Base-by-base conservation (phyloP, 1,140 invertebrate species). In the Adoxophyes honmai region DNA sequence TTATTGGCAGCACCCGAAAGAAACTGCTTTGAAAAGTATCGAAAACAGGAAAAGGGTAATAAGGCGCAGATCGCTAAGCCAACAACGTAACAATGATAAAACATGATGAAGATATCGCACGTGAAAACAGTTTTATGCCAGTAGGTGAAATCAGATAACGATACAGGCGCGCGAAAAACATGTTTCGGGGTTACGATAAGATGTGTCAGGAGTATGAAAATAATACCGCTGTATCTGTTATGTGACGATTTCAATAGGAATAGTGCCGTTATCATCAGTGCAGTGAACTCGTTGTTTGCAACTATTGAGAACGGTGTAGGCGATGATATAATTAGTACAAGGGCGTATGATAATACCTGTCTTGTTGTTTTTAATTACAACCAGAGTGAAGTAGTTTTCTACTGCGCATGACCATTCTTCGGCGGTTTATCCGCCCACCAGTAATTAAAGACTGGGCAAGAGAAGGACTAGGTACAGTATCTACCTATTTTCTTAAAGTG, bases 271-370 rank as follows among this genome's bases (percentile, higher is more conserved):
- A 68, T 59, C 68, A 59, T 64, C 64, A 78, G 80, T 79, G 68
- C 73, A 73, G 55, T 81, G 78, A 81, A 78, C 78, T 76, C 73
- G 71, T 65, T 61, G 60, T 52, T 62, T 65, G 62, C 70, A 70
- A 73, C 60, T 28, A 28, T 28, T 28, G 70, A 78, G 76, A 69
- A 77, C 66, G 70, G 58, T 53, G 62, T 52, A 52, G 52, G 55
- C 68, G 67, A 71, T 78, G 76, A 81, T 78, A 73, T 76, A 78
- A 79, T 66, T 60, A 60, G 70, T 62, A 65, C 74, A 81, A 81
- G 78, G 75, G 68, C 72, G 62, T 54, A 55, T 58, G 61, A 75
- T 69, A 62, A 75, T 73, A 79, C 70, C 68, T 69, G 74, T 67
- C 53, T 53, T 53, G 52, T 70, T 69, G 66, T 64, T 70, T 68